phyloP scores from a whole-genome alignment of 2,797 vertebrate genomes.

The Erithacus rubecula region DNA sequence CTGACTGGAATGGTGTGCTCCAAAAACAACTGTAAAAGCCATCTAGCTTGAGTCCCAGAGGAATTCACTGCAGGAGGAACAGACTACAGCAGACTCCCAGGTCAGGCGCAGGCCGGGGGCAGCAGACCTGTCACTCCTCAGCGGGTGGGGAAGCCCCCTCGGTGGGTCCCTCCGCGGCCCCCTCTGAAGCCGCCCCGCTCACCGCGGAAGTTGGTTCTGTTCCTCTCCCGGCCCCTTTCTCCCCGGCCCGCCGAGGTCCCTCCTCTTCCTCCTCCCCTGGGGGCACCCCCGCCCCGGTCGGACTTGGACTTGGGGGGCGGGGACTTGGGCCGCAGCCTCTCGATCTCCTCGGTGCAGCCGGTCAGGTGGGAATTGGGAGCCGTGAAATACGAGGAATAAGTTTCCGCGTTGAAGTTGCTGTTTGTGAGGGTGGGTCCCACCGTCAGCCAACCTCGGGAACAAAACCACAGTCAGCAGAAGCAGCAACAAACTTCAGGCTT shows the following conservation, averaged over 20 bases:
- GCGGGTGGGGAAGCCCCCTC: conserved; percentile 89
- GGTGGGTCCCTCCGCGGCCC: conserved; percentile 88
- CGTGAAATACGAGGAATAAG: conserved; percentile 86
- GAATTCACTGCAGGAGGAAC: not conserved
- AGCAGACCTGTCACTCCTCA: conserved; percentile 54
- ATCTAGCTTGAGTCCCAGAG: not conserved
- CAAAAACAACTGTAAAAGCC: not conserved
- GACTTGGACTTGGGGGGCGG: conserved; percentile 90
- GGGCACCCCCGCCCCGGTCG: conserved; percentile 88
- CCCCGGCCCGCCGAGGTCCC: conserved; percentile 87
- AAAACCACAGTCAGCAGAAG: not conserved
- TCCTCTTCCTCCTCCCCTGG: conserved; percentile 87
- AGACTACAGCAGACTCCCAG: not conserved
- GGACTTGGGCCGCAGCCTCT: conserved; percentile 94
- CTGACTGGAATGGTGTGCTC: not conserved
- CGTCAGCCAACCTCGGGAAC: conserved; percentile 90
- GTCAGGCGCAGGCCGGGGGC: not conserved
- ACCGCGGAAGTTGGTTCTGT: conserved; percentile 91
- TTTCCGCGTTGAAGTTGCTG: conserved; percentile 96
- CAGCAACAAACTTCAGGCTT: not conserved
- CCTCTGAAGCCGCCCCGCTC: conserved; percentile 92
- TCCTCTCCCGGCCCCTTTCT: conserved; percentile 92
- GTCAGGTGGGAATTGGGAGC: conserved; percentile 87
- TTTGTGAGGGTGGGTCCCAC: conserved; percentile 97
- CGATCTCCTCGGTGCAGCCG: conserved; percentile 96